phyloP scores from a whole-genome alignment of 53 echinoderm and acorn worm genomes.

The Echinometra lucunter region DNA sequence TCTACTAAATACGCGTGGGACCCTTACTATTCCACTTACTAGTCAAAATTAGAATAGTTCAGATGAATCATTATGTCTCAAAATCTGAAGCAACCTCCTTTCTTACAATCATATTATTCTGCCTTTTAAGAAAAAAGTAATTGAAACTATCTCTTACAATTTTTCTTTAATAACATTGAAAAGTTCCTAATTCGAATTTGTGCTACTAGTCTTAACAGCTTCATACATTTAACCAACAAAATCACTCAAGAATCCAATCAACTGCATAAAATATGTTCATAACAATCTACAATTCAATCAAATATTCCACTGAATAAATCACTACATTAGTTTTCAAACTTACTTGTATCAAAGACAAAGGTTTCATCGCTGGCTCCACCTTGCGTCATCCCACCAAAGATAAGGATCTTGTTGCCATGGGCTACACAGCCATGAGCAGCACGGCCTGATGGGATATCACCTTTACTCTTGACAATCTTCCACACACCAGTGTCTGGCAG shows the following conservation, averaged over 20 bases:
- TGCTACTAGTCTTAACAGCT: too few species aligned
- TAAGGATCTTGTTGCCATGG: constrained; percentile 80
- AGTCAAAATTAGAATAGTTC: neutral
- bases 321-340: too few species aligned
- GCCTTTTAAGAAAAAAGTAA: neutral
- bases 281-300: too few species aligned
- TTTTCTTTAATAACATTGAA: too few species aligned
- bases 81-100: neutral
- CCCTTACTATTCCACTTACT: neutral
- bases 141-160: neutral
- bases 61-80: neutral
- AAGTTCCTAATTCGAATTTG: too few species aligned
- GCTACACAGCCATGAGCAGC: constrained; percentile 92
- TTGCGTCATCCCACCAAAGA: constrained; percentile 92
- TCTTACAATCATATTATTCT: neutral
- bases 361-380: constrained; percentile 85
- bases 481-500: constrained; percentile 85
- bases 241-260: too few species aligned
- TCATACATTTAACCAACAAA: too few species aligned
- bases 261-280: too few species aligned
- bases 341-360: constrained; percentile 89
- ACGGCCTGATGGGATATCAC: constrained; percentile 85
- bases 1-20: too few species aligned
- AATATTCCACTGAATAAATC: too few species aligned
- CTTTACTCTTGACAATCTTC: constrained; percentile 86